Conservation (phyloP, 2,113 vertebrate genomes). For the Loxodonta africana region DNA sequence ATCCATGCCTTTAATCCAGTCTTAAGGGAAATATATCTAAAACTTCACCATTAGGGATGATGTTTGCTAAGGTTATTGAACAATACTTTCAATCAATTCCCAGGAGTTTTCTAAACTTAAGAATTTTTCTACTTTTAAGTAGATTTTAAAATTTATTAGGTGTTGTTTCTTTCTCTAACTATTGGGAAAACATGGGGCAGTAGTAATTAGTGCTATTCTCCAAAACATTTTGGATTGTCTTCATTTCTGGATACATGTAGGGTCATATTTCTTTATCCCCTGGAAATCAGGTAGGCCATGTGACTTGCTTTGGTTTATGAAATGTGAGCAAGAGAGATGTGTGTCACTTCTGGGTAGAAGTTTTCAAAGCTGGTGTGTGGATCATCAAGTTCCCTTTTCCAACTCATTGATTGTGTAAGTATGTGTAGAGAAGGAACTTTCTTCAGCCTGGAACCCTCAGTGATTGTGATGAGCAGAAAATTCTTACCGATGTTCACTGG, state of each 20-base stretch:
- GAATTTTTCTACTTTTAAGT: not conserved
- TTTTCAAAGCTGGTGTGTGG: not conserved
- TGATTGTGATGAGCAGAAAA: not conserved
- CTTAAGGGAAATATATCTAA: not conserved
- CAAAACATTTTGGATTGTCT: not conserved
- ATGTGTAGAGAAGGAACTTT: not conserved
- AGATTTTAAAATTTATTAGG: conserved; percentile 42
- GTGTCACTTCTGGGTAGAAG: not conserved
- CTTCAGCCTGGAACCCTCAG: not conserved
- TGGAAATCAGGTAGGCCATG: not conserved
- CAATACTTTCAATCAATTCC: not conserved
- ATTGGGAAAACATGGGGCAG: not conserved
- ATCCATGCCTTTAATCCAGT: not conserved
- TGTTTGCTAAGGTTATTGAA: conserved; percentile 33
- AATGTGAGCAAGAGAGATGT: not conserved
- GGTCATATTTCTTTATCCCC: not conserved
- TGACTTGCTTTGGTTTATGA: not conserved
- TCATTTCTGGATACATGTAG: not conserved
- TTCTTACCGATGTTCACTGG: not conserved
- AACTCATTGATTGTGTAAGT: not conserved
- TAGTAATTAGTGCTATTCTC: not conserved
- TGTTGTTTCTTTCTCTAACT: not conserved
- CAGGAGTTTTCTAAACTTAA: not conserved
- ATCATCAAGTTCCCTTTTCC: not conserved
- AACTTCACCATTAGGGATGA: not conserved